Conservation (phyloP, 2,888 invertebrate genomes). For the Diaprepes abbreviatus region DNA sequence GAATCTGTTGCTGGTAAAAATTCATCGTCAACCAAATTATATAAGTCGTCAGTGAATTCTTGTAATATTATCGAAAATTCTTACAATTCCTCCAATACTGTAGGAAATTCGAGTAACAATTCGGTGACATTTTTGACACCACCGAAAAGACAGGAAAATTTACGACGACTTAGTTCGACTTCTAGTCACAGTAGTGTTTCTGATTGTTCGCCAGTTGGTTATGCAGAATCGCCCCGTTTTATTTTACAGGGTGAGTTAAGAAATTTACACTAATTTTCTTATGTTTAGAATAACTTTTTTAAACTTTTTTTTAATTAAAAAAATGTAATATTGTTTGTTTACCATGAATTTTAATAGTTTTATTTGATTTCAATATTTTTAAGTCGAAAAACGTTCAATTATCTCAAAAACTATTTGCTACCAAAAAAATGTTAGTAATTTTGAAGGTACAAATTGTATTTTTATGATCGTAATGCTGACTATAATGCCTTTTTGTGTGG, state of each 20-base stretch:
- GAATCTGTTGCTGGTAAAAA: slow-evolving; percentile 8
- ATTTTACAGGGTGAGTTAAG: slow-evolving; percentile 24
- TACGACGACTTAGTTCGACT: slow-evolving; percentile 27
- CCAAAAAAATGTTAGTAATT: too few species aligned
- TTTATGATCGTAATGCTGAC: too few species aligned
- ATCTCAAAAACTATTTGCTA: too few species aligned
- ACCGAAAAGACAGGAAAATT: slow-evolving; percentile 4
- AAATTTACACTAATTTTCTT: too few species aligned
- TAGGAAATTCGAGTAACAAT: background rate
- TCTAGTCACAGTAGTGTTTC: slow-evolving; percentile 38
- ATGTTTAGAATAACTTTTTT: too few species aligned
- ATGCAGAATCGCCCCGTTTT: background rate
- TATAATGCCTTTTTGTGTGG: too few species aligned
- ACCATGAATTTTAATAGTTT: too few species aligned
- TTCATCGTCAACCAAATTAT: background rate
- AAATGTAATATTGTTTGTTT: too few species aligned
- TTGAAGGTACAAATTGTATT: too few species aligned
- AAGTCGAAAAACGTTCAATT: too few species aligned
- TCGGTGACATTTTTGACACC: slow-evolving; percentile 18
- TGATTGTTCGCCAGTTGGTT: slow-evolving; percentile 10
- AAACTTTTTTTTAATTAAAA: too few species aligned
- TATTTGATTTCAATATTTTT: too few species aligned
- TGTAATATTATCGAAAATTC: background rate
- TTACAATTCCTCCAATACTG: background rate
- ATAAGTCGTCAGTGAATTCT: background rate